Conservation (phyloP, 2,113 vertebrate species). For the Antechinus stuartii region DNA sequence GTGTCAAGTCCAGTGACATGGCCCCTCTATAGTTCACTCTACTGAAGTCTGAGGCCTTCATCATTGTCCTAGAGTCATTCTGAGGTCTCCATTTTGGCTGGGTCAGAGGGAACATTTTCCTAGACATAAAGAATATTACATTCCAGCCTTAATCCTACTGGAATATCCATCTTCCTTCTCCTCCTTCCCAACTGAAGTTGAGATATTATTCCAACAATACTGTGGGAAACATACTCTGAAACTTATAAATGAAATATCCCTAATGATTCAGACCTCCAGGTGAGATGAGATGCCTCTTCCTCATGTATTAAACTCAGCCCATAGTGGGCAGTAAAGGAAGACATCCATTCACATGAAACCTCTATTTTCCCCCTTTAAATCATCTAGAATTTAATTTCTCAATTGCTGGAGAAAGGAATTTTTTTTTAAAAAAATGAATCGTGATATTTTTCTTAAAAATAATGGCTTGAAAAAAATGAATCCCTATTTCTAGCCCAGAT, state of each 20-base stretch:
- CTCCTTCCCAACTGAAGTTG: background rate
- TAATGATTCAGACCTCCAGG: slow-evolving; percentile 27
- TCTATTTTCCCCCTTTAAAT: background rate
- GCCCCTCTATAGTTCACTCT: background rate
- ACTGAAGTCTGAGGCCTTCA: background rate
- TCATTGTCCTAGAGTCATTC: background rate
- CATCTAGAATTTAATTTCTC: slow-evolving; percentile 16
- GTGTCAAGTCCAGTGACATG: slow-evolving; percentile 4
- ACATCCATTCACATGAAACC: background rate
- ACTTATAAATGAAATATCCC: background rate
- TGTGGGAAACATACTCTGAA: background rate
- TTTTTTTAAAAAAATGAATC: slow-evolving; percentile 25
- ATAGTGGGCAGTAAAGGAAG: background rate
- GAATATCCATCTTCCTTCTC: background rate
- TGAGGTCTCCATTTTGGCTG: slow-evolving; percentile 27
- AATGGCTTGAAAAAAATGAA: slow-evolving; percentile 43
- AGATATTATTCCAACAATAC: background rate
- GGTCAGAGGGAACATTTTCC: slow-evolving; percentile 21
- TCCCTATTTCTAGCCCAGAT: background rate
- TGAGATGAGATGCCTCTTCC: background rate
- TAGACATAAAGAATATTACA: slow-evolving; percentile 12
- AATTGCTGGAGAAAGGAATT: slow-evolving; percentile 7
- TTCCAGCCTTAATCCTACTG: slow-evolving; percentile 8
- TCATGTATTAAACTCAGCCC: background rate
- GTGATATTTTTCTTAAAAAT: slow-evolving; percentile 12